These are phyloP conservation scores for Lasioglossum villosulum DNA, from an alignment of 2,888 invertebrate genomes.

Conservation along the genomic window DNA sequence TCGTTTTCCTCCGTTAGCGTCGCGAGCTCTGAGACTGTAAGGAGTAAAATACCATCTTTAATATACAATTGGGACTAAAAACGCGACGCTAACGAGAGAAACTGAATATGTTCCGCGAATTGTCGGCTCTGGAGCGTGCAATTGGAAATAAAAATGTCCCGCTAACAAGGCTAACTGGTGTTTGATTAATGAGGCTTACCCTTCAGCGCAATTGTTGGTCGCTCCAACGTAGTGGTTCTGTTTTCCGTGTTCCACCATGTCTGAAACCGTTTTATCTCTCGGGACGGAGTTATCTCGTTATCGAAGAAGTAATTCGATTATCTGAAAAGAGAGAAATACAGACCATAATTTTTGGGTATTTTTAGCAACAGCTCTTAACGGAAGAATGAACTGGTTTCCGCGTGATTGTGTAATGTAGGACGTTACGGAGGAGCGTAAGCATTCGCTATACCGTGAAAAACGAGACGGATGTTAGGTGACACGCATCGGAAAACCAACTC, in stretches of 20 bases:
- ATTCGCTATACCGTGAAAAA: not conserved
- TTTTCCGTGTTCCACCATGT: slow-evolving; percentile 71
- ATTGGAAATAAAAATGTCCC: not conserved
- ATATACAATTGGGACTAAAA: not conserved
- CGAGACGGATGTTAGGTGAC: not conserved
- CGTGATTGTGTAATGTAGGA: not conserved
- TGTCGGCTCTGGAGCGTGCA: too few relatives aligned
- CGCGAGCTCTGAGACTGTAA: not conserved
- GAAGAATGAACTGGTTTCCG: not conserved
- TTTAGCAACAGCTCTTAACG: not conserved
- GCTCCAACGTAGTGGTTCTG: slow-evolving; percentile 68
- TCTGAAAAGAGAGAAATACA: slow-evolving; percentile 19
- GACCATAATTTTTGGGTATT: not conserved
- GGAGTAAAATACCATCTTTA: not conserved
- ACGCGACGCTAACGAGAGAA: not conserved
- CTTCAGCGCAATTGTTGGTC: slow-evolving; percentile 64
- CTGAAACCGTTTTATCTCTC: slow-evolving; percentile 2
- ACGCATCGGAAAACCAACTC: not conserved
- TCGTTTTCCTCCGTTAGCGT: not conserved
- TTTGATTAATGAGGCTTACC: slow-evolving; percentile 56
- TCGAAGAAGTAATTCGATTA: not conserved
- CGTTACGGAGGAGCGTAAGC: not conserved
- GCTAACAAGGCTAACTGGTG: not conserved
- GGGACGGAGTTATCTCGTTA: slow-evolving; percentile 15
- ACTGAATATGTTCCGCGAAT: not conserved